Conservation (phyloP, 2,888 invertebrate species). For the Trisateles emortualis region DNA sequence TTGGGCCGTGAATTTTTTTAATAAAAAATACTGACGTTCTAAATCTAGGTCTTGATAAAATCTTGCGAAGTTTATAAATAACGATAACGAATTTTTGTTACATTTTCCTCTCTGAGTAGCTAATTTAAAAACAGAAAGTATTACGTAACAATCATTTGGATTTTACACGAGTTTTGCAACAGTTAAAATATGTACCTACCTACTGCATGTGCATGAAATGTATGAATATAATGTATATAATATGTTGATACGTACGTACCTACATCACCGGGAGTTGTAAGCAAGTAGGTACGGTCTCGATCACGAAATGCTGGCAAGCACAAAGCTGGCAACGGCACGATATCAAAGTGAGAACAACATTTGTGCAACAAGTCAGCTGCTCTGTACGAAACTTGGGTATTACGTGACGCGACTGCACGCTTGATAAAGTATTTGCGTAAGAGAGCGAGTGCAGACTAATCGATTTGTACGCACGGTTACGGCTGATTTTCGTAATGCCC, state of each 20-base stretch:
- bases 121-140: background rate
- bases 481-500: slow-evolving; percentile 78
- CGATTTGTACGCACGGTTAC: slow-evolving; percentile 79
- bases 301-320: slow-evolving; percentile 58
- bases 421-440: slow-evolving; percentile 81
- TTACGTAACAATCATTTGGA: background rate
- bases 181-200: background rate
- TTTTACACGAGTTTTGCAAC: background rate
- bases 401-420: slow-evolving; percentile 80
- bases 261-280: background rate
- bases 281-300: slow-evolving; percentile 28
- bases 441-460: slow-evolving; percentile 73
- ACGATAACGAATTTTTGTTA: background rate
- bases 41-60: background rate
- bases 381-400: slow-evolving; percentile 65
- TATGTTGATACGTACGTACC: background rate
- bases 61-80: background rate
- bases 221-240: background rate
- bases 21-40: background rate
- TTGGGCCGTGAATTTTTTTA: background rate
- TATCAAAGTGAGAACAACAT: slow-evolving; percentile 53
- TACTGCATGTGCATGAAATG: background rate
- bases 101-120: background rate
- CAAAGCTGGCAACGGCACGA: slow-evolving; percentile 49
- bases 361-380: slow-evolving; percentile 72